phyloP scores from a whole-genome alignment of 2,113 vertebrate genomes.

The Chlamydotis undulata region DNA sequence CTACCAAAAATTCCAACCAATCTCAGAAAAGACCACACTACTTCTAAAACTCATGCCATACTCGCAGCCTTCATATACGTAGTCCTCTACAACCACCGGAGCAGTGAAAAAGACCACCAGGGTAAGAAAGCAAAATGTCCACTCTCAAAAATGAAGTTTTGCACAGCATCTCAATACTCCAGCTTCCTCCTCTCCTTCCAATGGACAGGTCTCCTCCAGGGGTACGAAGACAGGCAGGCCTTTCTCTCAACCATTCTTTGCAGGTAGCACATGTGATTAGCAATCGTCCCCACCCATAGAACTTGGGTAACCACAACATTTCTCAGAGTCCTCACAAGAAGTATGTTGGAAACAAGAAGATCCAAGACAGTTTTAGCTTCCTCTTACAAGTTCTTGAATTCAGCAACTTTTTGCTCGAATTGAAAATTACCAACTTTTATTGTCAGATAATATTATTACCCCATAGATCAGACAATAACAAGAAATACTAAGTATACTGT shows the following conservation, averaged over 20 bases:
- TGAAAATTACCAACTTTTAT: background rate
- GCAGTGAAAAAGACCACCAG: background rate
- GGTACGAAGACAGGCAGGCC: background rate
- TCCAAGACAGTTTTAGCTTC: background rate
- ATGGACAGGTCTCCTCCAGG: background rate
- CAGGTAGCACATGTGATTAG: background rate
- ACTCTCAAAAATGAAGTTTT: background rate
- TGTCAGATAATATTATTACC: background rate
- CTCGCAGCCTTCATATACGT: background rate
- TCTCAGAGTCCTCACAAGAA: background rate
- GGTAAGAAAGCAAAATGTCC: background rate
- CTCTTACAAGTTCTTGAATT: background rate
- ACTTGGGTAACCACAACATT: background rate
- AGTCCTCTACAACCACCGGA: background rate
- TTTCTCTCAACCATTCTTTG: background rate
- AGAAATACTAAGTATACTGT: background rate
- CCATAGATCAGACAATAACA: background rate
- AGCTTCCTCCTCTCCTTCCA: background rate
- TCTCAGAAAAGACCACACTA: background rate
- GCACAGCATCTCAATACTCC: background rate
- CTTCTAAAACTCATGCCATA: background rate
- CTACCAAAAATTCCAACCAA: background rate
- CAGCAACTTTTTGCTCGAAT: background rate
- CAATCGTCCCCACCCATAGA: background rate
- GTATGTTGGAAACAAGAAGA: background rate